A percentile compares a stretch with the other conserved stretches of the same genome.
Conservation (phyloP, 1,140 invertebrate genomes). For the Macrobrachium nipponense region DNA sequence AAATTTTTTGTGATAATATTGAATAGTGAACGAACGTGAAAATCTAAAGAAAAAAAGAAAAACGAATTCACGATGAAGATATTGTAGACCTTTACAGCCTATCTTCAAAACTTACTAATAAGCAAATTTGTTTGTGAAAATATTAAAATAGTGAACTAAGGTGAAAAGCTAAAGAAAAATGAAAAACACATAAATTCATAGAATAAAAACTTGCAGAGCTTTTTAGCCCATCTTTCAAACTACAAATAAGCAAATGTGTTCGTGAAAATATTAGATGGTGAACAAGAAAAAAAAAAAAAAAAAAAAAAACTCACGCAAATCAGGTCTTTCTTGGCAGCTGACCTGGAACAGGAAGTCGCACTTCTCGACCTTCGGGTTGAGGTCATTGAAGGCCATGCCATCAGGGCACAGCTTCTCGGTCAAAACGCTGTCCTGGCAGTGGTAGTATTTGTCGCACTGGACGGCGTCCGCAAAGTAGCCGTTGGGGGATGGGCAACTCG, state of each 20-base stretch:
- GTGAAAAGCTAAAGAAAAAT: too few relatives aligned
- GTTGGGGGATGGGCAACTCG: conserved; percentile 67
- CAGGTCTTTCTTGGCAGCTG: conserved; percentile 85
- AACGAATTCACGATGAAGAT: too few relatives aligned
- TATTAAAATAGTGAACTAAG: neutral
- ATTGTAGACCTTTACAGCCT: too few relatives aligned
- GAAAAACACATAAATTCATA: too few relatives aligned
- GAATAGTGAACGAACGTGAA: too few relatives aligned
- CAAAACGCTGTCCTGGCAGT: conserved; percentile 80
- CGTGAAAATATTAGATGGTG: neutral
- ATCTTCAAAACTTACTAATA: neutral
- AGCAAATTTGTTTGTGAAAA: neutral
- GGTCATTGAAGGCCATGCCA: conserved; percentile 86
- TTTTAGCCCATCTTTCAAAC: too few relatives aligned
- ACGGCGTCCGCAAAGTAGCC: conserved; percentile 68
- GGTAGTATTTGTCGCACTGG: conserved; percentile 82
- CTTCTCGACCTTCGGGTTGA: conserved; percentile 86
- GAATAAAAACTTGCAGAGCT: too few relatives aligned
- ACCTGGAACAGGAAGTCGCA: conserved; percentile 82
- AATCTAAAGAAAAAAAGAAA: too few relatives aligned
- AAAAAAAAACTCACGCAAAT: conserved; percentile 81
- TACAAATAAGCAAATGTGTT: neutral
- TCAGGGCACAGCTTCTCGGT: conserved; percentile 84
- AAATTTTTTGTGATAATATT: too few relatives aligned
- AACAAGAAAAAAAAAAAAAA: neutral